phyloP scores from a whole-genome alignment of 2,797 vertebrate species.

The Lutjanus campechanus region DNA sequence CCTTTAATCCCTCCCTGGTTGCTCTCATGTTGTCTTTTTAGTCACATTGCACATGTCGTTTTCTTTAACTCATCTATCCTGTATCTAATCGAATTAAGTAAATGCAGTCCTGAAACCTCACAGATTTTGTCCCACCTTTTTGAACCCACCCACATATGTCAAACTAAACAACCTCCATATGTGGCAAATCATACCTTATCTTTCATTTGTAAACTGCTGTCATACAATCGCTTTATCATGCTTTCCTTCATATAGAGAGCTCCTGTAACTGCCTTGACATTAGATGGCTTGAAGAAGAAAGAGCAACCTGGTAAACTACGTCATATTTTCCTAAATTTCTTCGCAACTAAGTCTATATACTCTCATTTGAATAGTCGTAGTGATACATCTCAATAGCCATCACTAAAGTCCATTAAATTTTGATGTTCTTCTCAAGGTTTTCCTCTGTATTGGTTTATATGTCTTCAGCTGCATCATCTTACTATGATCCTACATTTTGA shows the following conservation, averaged over 20 bases:
- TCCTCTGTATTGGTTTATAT: constrained; percentile 1
- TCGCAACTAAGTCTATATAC: background rate
- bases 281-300: constrained; percentile 3
- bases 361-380: background rate
- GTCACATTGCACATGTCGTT: background rate
- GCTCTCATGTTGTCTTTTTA: constrained; percentile 14
- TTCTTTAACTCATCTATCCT: constrained; percentile 8
- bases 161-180: constrained; percentile 62
- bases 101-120: constrained; percentile 37
- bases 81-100: constrained; percentile 46
- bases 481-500: constrained; percentile 5
- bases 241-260: constrained; percentile 17
- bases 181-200: constrained; percentile 39
- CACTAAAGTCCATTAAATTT: background rate
- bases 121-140: constrained; percentile 36
- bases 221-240: constrained; percentile 14
- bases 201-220: constrained; percentile 52
- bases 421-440: background rate
- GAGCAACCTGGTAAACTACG: background rate
- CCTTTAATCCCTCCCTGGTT: background rate
- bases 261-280: constrained; percentile 2
- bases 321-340: background rate
- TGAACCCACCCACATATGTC: constrained; percentile 33
- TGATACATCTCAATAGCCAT: background rate
- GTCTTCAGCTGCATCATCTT: background rate